phyloP scores from a whole-genome alignment of 2,888 invertebrate species.

The Stegophylla sp. region DNA sequence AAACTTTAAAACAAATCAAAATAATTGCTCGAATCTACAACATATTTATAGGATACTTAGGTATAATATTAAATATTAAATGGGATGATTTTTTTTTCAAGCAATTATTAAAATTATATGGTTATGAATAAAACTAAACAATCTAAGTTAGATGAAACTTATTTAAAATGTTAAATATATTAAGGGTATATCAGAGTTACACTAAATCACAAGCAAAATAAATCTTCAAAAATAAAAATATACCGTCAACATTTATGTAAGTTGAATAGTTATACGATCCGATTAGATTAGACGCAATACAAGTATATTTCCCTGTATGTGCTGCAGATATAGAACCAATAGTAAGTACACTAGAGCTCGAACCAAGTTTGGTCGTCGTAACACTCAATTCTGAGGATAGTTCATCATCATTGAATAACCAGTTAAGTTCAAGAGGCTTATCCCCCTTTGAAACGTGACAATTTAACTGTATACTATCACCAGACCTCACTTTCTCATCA shows the following conservation, averaged over 20 bases:
- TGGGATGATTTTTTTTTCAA: not conserved
- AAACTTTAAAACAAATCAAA: too few species aligned
- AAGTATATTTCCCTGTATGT: slow-evolving; percentile 72
- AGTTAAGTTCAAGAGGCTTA: slow-evolving; percentile 63
- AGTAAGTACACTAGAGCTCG: slow-evolving; percentile 66
- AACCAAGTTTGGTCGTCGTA: slow-evolving; percentile 59
- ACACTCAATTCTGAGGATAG: slow-evolving; percentile 59
- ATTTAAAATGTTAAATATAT: slow-evolving; percentile 16
- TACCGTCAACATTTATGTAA: slow-evolving; percentile 42
- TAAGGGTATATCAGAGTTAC: slow-evolving; percentile 28
- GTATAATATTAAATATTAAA: slow-evolving; percentile 33
- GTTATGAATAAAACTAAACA: slow-evolving; percentile 40
- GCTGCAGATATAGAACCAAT: slow-evolving; percentile 75
- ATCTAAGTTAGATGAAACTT: slow-evolving; percentile 36
- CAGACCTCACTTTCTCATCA: slow-evolving; percentile 61
- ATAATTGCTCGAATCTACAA: too few species aligned
- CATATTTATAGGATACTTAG: not conserved
- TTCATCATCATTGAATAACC: slow-evolving; percentile 70
- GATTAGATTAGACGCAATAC: slow-evolving; percentile 69
- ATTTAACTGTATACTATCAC: slow-evolving; percentile 63
- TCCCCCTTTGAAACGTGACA: slow-evolving; percentile 64
- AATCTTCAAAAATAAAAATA: slow-evolving; percentile 27
- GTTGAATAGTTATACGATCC: slow-evolving; percentile 64
- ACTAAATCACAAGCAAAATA: slow-evolving; percentile 26
- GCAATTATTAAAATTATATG: slow-evolving; percentile 6